Evolutionary conservation across 2,888 invertebrate species (phyloP).

Genomic region (Cylindroiulus punctatus): DNA sequence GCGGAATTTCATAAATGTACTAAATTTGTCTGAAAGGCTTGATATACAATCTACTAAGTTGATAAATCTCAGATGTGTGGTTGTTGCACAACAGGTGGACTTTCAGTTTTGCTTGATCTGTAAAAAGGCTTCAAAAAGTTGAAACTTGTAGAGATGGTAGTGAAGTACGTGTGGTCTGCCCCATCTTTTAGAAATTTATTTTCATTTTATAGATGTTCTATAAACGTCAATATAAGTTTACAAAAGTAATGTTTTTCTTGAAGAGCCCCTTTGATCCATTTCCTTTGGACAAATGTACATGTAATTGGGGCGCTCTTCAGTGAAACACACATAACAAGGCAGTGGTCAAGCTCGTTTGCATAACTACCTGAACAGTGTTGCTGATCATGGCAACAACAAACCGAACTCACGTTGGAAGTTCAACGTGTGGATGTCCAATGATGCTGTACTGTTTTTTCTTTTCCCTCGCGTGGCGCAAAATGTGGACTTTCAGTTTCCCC

Average conservation of each 20-base stretch:
- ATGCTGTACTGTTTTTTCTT: conserved; percentile 58
- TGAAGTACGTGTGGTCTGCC: too few species aligned
- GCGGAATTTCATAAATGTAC: too few species aligned
- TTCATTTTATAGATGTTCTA: background rate
- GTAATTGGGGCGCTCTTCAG: background rate
- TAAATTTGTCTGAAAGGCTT: too few species aligned
- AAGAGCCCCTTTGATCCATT: background rate
- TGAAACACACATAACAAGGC: background rate
- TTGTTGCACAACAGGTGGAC: too few species aligned
- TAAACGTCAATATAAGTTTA: background rate
- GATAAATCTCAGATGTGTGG: too few species aligned
- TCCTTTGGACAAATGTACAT: background rate
- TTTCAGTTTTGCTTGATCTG: too few species aligned
- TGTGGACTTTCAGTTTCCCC: conserved; percentile 62
- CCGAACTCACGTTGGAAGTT: background rate
- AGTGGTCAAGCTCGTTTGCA: background rate
- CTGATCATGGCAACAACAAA: background rate
- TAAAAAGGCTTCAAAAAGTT: too few species aligned
- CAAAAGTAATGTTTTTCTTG: background rate
- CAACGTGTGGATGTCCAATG: background rate
- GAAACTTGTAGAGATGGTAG: too few species aligned
- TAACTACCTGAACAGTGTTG: background rate
- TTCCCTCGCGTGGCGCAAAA: conserved; percentile 61
- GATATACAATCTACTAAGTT: too few species aligned
- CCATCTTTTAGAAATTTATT: background rate